Conservation (phyloP, 2,888 invertebrate species). For the Gortyna flavago region DNA sequence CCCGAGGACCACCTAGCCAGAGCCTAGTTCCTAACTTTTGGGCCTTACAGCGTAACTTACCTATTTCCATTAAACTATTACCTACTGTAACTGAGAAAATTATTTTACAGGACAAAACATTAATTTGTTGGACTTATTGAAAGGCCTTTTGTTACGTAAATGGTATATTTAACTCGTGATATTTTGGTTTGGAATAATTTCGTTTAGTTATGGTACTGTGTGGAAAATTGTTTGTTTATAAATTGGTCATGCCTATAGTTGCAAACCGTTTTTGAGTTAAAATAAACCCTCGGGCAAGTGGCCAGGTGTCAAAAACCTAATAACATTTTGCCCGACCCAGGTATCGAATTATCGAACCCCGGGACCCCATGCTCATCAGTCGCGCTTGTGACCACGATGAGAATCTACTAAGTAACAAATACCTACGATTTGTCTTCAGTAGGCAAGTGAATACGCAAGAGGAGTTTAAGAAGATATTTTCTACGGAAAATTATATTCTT, state of each 20-base stretch:
- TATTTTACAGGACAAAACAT: slow-evolving; percentile 29
- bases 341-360: too few relatives aligned
- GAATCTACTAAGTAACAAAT: background rate
- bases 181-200: background rate
- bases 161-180: background rate
- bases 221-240: slow-evolving; percentile 11
- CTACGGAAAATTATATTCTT: slow-evolving; percentile 1
- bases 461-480: background rate
- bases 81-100: slow-evolving; percentile 22
- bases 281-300: background rate
- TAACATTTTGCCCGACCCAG: too few relatives aligned
- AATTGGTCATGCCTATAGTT: background rate
- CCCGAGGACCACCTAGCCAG: background rate
- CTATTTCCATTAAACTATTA: slow-evolving; percentile 43
- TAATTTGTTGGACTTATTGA: slow-evolving; percentile 19
- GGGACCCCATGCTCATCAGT: too few relatives aligned
- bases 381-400: too few relatives aligned
- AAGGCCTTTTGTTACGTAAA: slow-evolving; percentile 25
- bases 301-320: too few relatives aligned
- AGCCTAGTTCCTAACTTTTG: slow-evolving; percentile 41
- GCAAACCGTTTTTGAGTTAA: background rate
- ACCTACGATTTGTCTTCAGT: background rate
- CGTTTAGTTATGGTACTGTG: background rate
- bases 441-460: background rate
- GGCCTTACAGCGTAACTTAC: slow-evolving; percentile 37